Evolutionary conservation across 2,888 invertebrate genomes (phyloP).

Genomic region (Aleiodes alternator): DNA sequence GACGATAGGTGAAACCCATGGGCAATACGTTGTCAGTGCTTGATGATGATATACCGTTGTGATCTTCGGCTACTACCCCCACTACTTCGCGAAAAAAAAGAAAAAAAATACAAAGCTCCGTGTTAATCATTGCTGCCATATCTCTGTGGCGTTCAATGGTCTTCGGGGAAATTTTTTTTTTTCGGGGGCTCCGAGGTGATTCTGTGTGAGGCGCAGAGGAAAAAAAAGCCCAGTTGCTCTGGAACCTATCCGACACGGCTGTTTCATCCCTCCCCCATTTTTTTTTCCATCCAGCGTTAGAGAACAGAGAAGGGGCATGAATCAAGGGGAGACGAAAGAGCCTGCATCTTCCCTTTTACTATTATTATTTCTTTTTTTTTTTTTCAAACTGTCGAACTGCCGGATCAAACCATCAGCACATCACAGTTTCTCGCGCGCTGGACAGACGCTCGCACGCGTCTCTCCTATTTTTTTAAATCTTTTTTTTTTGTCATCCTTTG

Average conservation of each 20-base stretch:
- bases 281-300: neutral
- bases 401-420: conserved; percentile 35
- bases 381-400: conserved; percentile 35
- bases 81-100: neutral
- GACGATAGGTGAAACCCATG: conserved; percentile 30
- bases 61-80: conserved; percentile 65
- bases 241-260: conserved; percentile 42
- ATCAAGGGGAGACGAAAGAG: conserved; percentile 25
- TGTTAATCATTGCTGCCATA: conserved; percentile 7
- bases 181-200: conserved; percentile 10
- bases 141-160: conserved; percentile 29
- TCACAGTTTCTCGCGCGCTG: conserved; percentile 36
- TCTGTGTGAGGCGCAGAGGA: neutral
- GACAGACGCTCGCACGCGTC: conserved; percentile 29
- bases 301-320: conserved; percentile 7
- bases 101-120: conserved; percentile 14
- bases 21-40: conserved; percentile 66
- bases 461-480: neutral
- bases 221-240: neutral
- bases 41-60: conserved; percentile 74
- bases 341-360: conserved; percentile 21
- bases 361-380: conserved; percentile 34
- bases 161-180: conserved; percentile 3
- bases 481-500: neutral
- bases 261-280: conserved; percentile 22